Percentiles rank a stretch among this genome's conserved stretches.
phyloP scores from a whole-genome alignment of 2,797 vertebrate genomes.

The Gastrophryne carolinensis region DNA sequence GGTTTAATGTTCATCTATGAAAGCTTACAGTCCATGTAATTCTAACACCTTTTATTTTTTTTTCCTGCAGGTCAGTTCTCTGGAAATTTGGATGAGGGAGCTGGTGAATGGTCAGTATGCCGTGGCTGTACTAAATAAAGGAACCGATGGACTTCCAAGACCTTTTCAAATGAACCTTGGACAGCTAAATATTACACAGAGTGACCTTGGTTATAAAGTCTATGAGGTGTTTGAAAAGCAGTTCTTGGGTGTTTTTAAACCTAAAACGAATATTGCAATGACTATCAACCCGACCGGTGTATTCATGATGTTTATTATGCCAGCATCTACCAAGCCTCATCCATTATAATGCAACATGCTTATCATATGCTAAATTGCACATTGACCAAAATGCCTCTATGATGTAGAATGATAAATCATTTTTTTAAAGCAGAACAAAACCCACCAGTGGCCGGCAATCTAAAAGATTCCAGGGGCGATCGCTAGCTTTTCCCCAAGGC shows the following conservation, averaged over 20 bases:
- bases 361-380: too few species aligned
- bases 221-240: constrained; percentile 38
- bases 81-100: constrained; percentile 43
- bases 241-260: constrained; percentile 28
- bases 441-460: too few species aligned
- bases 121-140: constrained; percentile 20
- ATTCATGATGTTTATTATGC: constrained; percentile 47
- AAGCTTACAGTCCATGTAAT: too few species aligned
- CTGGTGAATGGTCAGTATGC: constrained; percentile 6
- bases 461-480: too few species aligned
- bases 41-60: too few species aligned
- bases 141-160: constrained; percentile 31
- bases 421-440: too few species aligned
- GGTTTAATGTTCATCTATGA: too few species aligned
- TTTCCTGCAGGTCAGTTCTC: neutral
- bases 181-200: neutral
- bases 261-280: neutral
- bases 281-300: constrained; percentile 44
- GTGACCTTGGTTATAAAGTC: constrained; percentile 31
- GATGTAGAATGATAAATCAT: too few species aligned
- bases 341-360: neutral
- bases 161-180: constrained; percentile 17
- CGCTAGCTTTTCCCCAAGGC: too few species aligned
- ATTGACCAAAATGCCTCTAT: too few species aligned
- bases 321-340: neutral